Base-by-base conservation (phyloP, 92 coral and sea anemone genomes). In the Metridium senile region DNA sequence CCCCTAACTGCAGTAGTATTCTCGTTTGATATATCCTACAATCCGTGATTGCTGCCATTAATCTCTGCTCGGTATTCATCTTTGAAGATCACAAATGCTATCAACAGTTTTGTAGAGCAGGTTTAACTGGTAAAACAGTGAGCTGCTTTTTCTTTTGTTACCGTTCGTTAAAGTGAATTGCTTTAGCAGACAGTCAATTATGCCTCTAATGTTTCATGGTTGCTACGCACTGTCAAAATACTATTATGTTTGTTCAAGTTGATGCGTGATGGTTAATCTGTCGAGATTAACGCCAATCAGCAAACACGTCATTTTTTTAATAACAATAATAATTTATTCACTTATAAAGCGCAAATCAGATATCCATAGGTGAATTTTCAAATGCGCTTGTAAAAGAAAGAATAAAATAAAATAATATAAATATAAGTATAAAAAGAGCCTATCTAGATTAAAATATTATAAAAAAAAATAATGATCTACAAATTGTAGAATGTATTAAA, bases 1-100 rank as follows among this genome's bases (percentile, higher is more conserved):
- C 76, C 52, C 92, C 92, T 72, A 82, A 72, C 52, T 85, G 92
- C 31, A 95, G 58, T 39, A 95, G 87, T 58, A 88, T 82, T 57
- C 89, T 82, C 22, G 99, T 95, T 77, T 92, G 97, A 57, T 89
- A 95, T 53, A 95, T 86, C 70, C 99, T 81, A 10, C 88, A 89
- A 47, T 79, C 64, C 43, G 73, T 77, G 65, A 95, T 92, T 19
- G 99, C 97, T 68, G 92, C 97, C 26, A 79, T 78, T 2, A 95
- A 92, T 16, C 97, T 74, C 11, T 70, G 70, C 67, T 73, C 88
- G 0, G 88, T n/a, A 20, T 30, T 65, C 70, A 34, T 65, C 22
- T n/a, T 65, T 30, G 45, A 31, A 31, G 1, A 17, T 20, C 47
- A 52, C 25, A 34, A 52, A 51, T 71, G 25, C 51, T 0, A 19